Base-by-base conservation (phyloP, 2,113 vertebrate species). In the Vidua chalybeata region DNA sequence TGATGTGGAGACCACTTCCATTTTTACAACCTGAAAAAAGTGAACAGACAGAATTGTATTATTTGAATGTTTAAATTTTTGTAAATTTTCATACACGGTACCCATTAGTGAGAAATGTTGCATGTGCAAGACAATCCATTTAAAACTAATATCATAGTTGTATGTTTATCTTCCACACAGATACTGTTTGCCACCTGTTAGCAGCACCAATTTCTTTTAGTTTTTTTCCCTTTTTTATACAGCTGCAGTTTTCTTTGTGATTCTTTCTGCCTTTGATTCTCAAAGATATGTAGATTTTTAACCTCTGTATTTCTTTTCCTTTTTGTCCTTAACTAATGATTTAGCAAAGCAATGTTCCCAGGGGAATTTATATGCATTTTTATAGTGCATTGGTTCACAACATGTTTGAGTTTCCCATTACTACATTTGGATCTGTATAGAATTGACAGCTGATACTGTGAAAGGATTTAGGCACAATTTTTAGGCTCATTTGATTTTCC, bases 1-100 rank as follows among this genome's bases (percentile, higher is more conserved):
- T 45, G 99, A 98, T 80, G 72, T 85, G 69, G 97, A 97, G 45
- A 98, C 67, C 33, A 91, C 78, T 31, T 98, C 98, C 99, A 99
- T 99, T 94, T 69, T 93, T 78, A 45, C 76, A 88, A 20, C 39
- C 97, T 98, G 51, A 26, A 94, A 81, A 58, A 93, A 87, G 18
- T 2, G 6, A 92, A 51, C 11, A 93, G 33, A 22, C 23, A 83
- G 22, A 69, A 37, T 30, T 62, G 7, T 56, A 64, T 7, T 45
- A 6, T 75, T 76, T 73, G 35, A 64, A 46, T 63, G 33, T 39
- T 78, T 67, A 67, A 72, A 90, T 39, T 67, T 21, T 71, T 59
- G 20, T 67, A 67, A 72, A 90, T 46, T 67, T 23, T 71, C 51
- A 18, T 41, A 39, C 37, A 9, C 8, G 12, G 17, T n/a, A 16